Percentiles rank a stretch among this genome's conserved stretches.
These are phyloP conservation scores for Addax nasomaculatus DNA, from an alignment of 2,113 vertebrate species.

Conservation along the genomic window DNA sequence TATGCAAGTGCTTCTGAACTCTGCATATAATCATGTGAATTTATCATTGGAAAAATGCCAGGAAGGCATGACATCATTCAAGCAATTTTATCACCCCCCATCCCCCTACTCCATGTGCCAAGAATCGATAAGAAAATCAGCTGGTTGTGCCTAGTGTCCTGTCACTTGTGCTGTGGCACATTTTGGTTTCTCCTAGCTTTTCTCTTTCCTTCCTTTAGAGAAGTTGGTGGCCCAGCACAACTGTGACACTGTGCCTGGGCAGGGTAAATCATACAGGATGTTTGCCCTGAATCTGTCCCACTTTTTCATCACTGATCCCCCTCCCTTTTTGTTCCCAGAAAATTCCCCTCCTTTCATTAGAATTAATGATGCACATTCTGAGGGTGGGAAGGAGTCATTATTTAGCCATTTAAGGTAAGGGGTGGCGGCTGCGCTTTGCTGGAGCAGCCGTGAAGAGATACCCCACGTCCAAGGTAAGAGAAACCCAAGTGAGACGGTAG, in stretches of 20 bases:
- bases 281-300: neutral
- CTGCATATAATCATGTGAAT: neutral
- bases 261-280: neutral
- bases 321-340: neutral
- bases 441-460: neutral
- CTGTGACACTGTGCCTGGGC: rapidly evolving
- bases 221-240: neutral
- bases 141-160: neutral
- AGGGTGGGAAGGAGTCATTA: slow-evolving; percentile 32
- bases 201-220: neutral
- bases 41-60: neutral
- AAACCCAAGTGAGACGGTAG: neutral
- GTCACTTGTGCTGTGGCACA: no score
- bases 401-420: slow-evolving; percentile 11
- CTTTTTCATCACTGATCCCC: neutral
- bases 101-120: neutral
- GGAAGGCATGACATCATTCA: neutral
- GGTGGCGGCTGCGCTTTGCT: neutral
- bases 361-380: neutral
- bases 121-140: neutral
- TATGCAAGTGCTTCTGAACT: neutral
- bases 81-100: neutral
- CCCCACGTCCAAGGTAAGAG: neutral
- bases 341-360: slow-evolving; percentile 9
- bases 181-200: neutral